A percentile compares a stretch with the other conserved stretches of the same genome.
These are phyloP conservation scores for Sminthurides bifidus DNA, from an alignment of 1,140 invertebrate species.

Conservation along the genomic window DNA sequence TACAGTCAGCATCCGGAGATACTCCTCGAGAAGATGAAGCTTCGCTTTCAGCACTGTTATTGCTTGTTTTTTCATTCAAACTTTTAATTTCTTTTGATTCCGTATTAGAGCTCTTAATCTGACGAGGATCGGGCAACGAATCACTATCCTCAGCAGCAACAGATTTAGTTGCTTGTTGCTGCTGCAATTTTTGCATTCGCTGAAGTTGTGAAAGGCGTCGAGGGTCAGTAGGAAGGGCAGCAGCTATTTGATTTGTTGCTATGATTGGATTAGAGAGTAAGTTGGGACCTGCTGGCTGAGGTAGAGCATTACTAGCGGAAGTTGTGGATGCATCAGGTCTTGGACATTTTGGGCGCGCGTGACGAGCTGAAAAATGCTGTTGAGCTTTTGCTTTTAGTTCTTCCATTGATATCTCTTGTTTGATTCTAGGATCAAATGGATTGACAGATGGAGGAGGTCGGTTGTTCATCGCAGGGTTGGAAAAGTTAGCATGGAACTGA, in stretches of 20 bases:
- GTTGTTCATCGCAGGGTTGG: too few relatives aligned
- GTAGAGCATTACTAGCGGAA: not conserved
- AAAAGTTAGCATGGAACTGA: too few relatives aligned
- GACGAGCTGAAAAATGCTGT: constrained; percentile 5
- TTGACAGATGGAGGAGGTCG: too few relatives aligned
- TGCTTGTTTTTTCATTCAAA: not conserved
- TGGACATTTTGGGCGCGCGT: not conserved
- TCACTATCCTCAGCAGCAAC: not conserved
- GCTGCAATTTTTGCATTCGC: not conserved
- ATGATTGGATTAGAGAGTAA: not conserved
- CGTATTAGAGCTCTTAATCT: too few relatives aligned
- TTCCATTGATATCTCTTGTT: too few relatives aligned
- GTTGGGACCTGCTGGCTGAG: not conserved
- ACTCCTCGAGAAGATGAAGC: too few relatives aligned
- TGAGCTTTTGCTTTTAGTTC: too few relatives aligned
- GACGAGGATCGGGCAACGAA: too few relatives aligned
- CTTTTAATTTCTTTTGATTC: too few relatives aligned
- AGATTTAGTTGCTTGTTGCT: not conserved
- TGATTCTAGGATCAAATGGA: too few relatives aligned
- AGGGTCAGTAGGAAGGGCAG: constrained; percentile 7
- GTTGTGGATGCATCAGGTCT: constrained; percentile 1
- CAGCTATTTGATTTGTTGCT: constrained; percentile 14
- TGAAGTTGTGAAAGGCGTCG: not conserved
- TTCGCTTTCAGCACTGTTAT: not conserved
- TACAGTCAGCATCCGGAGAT: not conserved